Conservation (phyloP, 2,888 invertebrate species). For the Tubulanus polymorphus region DNA sequence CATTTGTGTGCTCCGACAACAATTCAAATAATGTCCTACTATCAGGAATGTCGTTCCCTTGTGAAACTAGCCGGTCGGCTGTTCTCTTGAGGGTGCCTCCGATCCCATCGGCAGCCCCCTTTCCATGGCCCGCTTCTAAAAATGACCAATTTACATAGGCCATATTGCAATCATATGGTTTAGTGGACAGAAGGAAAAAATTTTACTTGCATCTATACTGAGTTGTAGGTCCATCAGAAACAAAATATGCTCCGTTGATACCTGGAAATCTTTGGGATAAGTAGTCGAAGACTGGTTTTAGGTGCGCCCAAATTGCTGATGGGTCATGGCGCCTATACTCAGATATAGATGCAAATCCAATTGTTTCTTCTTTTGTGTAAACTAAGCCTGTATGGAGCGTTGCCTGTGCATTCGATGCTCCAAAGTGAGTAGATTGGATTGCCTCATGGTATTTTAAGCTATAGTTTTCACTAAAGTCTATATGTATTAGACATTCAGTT, state of each 20-base stretch:
- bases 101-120: slow-evolving; percentile 34
- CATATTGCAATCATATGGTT: not conserved
- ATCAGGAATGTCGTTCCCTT: not conserved
- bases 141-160: slow-evolving; percentile 27
- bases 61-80: slow-evolving; percentile 3
- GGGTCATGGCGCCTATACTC: slow-evolving; percentile 38
- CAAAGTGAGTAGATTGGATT: slow-evolving; percentile 48
- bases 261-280: slow-evolving; percentile 4
- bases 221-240: slow-evolving; percentile 47
- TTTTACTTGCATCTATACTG: slow-evolving; percentile 49
- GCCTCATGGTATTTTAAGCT: slow-evolving; percentile 38
- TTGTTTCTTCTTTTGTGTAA: slow-evolving; percentile 19
- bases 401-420: slow-evolving; percentile 34
- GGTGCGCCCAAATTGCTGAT: slow-evolving; percentile 48
- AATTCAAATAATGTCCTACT: not conserved
- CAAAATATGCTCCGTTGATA: slow-evolving; percentile 18
- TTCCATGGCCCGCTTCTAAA: slow-evolving; percentile 38
- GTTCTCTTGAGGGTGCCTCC: slow-evolving; percentile 31
- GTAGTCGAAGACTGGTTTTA: slow-evolving; percentile 31
- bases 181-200: slow-evolving; percentile 30
- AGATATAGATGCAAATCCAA: slow-evolving; percentile 35
- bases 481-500: slow-evolving; percentile 27
- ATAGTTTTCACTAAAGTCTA: slow-evolving; percentile 51
- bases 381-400: slow-evolving; percentile 45
- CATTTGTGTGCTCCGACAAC: not conserved